Evolutionary conservation across 1,140 invertebrate genomes (phyloP).

Genomic region (Penaeus chinensis): DNA sequence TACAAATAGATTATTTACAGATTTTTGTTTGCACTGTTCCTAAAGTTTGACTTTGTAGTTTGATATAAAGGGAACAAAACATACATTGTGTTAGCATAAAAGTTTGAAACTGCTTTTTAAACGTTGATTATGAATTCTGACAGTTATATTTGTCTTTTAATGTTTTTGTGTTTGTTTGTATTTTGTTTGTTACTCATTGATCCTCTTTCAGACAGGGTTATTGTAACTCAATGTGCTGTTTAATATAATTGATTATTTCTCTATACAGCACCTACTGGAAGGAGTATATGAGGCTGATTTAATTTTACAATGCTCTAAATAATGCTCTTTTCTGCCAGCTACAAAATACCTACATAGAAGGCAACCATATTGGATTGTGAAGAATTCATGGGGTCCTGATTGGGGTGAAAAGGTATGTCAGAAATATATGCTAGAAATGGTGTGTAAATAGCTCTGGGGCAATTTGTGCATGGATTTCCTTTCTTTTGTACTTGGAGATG

Average conservation of each 20-base stretch:
- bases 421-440: neutral
- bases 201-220: neutral
- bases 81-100: too few relatives aligned
- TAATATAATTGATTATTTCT: neutral
- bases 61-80: too few relatives aligned
- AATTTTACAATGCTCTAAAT: slow-evolving; percentile 45
- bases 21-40: too few relatives aligned
- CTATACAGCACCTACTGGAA: neutral
- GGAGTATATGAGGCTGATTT: neutral
- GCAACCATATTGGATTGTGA: slow-evolving; percentile 89
- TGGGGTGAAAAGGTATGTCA: slow-evolving; percentile 81
- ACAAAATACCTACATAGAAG: slow-evolving; percentile 61
- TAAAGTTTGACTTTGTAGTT: too few relatives aligned
- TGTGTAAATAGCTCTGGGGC: neutral
- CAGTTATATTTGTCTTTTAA: too few relatives aligned
- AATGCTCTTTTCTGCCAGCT: slow-evolving; percentile 57
- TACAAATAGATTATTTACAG: too few relatives aligned
- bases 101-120: too few relatives aligned
- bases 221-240: neutral
- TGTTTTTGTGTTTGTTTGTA: neutral
- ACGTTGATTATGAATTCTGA: too few relatives aligned
- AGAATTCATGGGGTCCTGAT: slow-evolving; percentile 89
- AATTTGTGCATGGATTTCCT: neutral
- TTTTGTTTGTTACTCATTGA: neutral
- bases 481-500: neutral